Percentiles rank a stretch among this genome's conserved stretches.
These are phyloP conservation scores for Melanocharis versteri DNA, from an alignment of 2,113 vertebrate species.

Conservation along the genomic window DNA sequence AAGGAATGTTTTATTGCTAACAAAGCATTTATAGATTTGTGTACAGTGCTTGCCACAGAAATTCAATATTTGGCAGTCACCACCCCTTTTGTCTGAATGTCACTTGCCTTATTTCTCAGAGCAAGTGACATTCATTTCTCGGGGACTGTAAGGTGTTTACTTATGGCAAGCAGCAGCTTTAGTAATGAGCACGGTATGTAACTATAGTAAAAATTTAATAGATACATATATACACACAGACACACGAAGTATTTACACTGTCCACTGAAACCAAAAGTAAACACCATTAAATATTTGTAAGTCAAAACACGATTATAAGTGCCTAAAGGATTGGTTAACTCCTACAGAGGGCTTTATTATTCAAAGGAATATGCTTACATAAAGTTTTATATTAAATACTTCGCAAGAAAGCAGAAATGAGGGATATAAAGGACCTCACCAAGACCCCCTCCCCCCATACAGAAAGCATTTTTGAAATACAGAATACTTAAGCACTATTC, in stretches of 20 bases:
- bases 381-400: constrained; percentile 29
- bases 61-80: neutral
- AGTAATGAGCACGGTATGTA: neutral
- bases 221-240: neutral
- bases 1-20: neutral
- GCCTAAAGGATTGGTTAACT: neutral
- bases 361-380: neutral
- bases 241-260: neutral
- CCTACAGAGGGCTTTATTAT: neutral
- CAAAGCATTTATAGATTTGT: neutral
- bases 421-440: neutral
- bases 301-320: neutral
- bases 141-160: constrained; percentile 14
- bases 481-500: constrained; percentile 19
- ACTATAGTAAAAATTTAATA: neutral
- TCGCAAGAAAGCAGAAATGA: constrained; percentile 22
- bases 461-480: neutral
- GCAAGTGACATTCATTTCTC: constrained; percentile 19
- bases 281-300: constrained; percentile 19
- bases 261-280: constrained; percentile 23
- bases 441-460: constrained; percentile 11
- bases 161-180: constrained; percentile 39
- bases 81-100: constrained; percentile 12
- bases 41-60: neutral
- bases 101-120: neutral